Evolutionary conservation across 2,113 vertebrate genomes (phyloP).

Genomic region (Spilogale gracilis): DNA sequence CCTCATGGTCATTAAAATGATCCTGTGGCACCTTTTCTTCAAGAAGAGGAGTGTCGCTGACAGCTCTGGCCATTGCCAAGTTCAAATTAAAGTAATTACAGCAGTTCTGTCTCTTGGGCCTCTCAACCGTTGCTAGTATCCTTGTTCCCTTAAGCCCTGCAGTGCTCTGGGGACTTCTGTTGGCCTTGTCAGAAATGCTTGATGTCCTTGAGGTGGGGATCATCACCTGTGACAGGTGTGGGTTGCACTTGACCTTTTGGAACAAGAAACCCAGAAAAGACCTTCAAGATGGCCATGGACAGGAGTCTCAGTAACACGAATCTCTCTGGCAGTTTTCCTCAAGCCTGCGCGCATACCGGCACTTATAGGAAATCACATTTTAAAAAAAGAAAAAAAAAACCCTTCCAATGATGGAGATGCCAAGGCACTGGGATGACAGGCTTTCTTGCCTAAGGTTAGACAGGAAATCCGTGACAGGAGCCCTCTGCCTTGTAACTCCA

Average conservation of each 20-base stretch:
- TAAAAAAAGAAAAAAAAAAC: background rate
- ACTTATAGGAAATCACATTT: background rate
- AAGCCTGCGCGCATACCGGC: fast-evolving
- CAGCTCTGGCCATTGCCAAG: slow-evolving; percentile 62
- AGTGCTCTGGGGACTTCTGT: slow-evolving; percentile 1
- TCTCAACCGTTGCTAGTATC: background rate
- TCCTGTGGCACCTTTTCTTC: background rate
- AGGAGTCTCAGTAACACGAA: background rate
- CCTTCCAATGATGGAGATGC: background rate
- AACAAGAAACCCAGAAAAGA: background rate
- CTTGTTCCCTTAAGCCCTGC: slow-evolving; percentile 3
- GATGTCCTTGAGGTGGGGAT: slow-evolving; percentile 1
- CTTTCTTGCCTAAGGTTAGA: slow-evolving; percentile 4
- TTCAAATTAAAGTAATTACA: slow-evolving; percentile 77
- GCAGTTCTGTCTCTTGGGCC: background rate
- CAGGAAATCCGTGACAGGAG: background rate
- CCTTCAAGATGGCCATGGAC: background rate
- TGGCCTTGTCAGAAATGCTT: slow-evolving; percentile 55
- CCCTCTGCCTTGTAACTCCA: background rate
- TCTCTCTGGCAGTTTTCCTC: background rate
- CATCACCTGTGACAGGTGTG: background rate
- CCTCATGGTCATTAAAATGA: slow-evolving; percentile 63
- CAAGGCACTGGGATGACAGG: background rate
- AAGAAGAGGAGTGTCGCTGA: slow-evolving; percentile 50
- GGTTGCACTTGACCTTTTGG: slow-evolving; percentile 9